Percentiles rank a stretch among this genome's conserved stretches.
Conservation (phyloP, 1,140 invertebrate species). For the Cherax destructor region DNA sequence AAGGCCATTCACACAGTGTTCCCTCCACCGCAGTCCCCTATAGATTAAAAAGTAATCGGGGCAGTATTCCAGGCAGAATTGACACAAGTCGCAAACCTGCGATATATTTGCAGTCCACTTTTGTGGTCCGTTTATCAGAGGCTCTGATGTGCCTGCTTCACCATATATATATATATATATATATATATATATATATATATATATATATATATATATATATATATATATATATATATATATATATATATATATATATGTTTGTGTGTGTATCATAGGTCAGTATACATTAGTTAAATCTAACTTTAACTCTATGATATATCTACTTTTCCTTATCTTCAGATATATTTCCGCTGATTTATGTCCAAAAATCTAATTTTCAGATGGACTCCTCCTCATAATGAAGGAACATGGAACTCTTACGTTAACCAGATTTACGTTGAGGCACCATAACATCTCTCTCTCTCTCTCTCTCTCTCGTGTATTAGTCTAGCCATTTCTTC, state of each 20-base stretch:
- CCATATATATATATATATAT: not conserved
- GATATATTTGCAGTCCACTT: not conserved
- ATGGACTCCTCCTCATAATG: not conserved
- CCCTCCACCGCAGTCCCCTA: slow-evolving; percentile 4
- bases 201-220: not conserved
- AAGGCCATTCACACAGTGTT: not conserved
- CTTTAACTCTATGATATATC: not conserved
- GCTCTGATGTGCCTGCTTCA: not conserved
- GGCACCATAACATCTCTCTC: not conserved
- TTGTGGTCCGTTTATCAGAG: not conserved
- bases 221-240: not conserved
- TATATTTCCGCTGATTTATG: not conserved
- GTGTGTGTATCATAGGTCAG: no score
- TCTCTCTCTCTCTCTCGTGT: not conserved
- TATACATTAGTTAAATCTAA: not conserved
- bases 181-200: not conserved
- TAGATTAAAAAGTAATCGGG: not conserved
- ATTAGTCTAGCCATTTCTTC: not conserved
- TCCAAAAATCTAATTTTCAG: not conserved
- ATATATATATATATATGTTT: not conserved
- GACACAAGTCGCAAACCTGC: not conserved
- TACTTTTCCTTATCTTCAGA: not conserved
- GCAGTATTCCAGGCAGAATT: not conserved
- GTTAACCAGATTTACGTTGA: not conserved
- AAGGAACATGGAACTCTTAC: not conserved